Evolutionary conservation across 2,113 vertebrate species (phyloP).

Genomic region (Leptodactylus fuscus): DNA sequence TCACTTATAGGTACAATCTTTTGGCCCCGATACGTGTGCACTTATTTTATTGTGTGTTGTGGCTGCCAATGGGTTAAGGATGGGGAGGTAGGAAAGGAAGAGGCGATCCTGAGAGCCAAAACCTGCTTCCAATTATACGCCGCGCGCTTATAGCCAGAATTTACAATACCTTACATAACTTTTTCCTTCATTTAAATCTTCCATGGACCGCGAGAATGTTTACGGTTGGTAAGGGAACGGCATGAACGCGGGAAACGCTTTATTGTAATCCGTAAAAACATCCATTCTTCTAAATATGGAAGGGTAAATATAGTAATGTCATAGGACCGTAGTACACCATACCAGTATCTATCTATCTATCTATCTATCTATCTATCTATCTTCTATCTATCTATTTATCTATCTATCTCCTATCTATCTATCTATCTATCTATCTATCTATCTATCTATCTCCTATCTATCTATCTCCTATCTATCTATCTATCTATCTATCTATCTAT

Average conservation of each 20-base stretch:
- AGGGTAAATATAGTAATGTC: neutral
- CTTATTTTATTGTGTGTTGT: neutral
- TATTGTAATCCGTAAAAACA: no score
- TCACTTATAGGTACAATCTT: no score
- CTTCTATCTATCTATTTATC: neutral
- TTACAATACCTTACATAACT: slow-evolving; percentile 59
- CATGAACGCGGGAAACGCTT: neutral
- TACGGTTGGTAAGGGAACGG: slow-evolving; percentile 42
- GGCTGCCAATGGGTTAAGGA: slow-evolving; percentile 29
- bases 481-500: slow-evolving; percentile 1
- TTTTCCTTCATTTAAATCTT: slow-evolving; percentile 58
- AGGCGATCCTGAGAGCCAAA: slow-evolving; percentile 14
- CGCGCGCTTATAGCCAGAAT: slow-evolving; percentile 43
- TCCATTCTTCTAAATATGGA: neutral
- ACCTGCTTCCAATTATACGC: slow-evolving; percentile 49
- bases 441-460: neutral
- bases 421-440: slow-evolving; percentile 10
- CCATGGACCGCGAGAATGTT: slow-evolving; percentile 36
- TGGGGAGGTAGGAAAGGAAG: slow-evolving; percentile 16
- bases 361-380: slow-evolving; percentile 18
- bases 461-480: slow-evolving; percentile 18
- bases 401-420: neutral
- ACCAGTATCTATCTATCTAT: neutral
- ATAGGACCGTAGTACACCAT: no score
- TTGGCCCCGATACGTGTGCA: no score